Conservation (phyloP, 1,140 invertebrate genomes). For the Temnothorax nylanderi region DNA sequence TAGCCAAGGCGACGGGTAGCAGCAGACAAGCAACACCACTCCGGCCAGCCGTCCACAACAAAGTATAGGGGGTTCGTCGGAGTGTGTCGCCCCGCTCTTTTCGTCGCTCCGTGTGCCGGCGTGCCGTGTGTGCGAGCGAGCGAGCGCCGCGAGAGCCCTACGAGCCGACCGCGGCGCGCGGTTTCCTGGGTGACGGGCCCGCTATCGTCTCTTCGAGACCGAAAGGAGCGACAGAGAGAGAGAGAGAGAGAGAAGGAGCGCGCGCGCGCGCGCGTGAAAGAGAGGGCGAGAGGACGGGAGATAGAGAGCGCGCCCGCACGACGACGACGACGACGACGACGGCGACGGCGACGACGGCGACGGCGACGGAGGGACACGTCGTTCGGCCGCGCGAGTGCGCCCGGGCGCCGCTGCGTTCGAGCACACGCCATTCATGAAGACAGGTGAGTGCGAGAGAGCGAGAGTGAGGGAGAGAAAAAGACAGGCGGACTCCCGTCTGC, state of each 20-base stretch:
- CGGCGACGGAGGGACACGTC: constrained; percentile 54
- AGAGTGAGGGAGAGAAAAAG: neutral
- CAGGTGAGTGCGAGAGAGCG: constrained; percentile 79
- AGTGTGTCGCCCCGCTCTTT: constrained; percentile 73
- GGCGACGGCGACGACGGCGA: constrained; percentile 20
- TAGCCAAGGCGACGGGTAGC: constrained; percentile 85
- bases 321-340: constrained; percentile 26
- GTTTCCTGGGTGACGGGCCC: constrained; percentile 80
- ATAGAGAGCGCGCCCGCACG: constrained; percentile 41
- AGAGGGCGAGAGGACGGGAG: constrained; percentile 58
- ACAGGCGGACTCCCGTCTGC: neutral
- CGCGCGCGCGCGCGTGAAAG: constrained; percentile 7
- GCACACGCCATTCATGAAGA: constrained; percentile 82
- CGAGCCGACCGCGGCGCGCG: constrained; percentile 54
- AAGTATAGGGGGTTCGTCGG: constrained; percentile 73
- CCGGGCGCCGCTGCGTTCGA: constrained; percentile 74
- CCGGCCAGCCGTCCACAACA: constrained; percentile 78
- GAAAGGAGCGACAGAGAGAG: constrained; percentile 38
- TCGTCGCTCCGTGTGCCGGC: constrained; percentile 65
- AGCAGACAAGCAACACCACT: constrained; percentile 84
- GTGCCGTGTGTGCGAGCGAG: neutral
- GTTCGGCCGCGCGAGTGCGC: constrained; percentile 76
- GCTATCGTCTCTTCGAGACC: constrained; percentile 49
- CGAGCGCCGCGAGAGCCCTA: neutral
- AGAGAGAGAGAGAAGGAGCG: constrained; percentile 63